Evolutionary conservation across 2,113 vertebrate species (phyloP), one percentile per base, ranked within the genome.

Genomic region (Prunella himalayana): DNA sequence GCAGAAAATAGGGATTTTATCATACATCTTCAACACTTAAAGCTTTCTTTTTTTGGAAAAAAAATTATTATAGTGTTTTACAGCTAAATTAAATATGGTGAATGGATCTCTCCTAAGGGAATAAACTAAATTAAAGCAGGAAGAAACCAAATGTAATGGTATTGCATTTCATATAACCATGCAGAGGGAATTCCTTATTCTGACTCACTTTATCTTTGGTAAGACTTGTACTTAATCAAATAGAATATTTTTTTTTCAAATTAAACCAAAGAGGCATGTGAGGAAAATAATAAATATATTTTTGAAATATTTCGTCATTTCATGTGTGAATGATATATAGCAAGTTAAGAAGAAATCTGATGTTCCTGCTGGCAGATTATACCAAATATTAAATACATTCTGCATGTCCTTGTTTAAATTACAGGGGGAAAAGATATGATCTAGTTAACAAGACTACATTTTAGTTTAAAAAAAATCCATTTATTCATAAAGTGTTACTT

Each of bases 41-140:
- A 83, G 37, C 16, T 94, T 97, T 96, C 18, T 27, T 90, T 95
- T 96, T 86, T 53, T 33, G 30, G 25, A 41, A 95, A 96, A 96
- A 93, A 94, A 94, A 86, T 94, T 97, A 90, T 85, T 94, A 75
- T 22, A 85, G 9, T 80, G 35, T 94, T 73, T 92, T 97, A 86
- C 24, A 96, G 50, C 69, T 93, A 89, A 95, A 97, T 97, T 97
- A 97, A 96, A 92, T 95, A 93, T 61, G 47, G 91, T 90, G 78
- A 95, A 93, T 92, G 50, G 25, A 83, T 97, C 12, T 94, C 84
- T 95, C 88, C 91, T 95, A 81, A 94, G 71, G 47, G 92, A 54
- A 97, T 86, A 94, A 90, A 97, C 19, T 86, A 93, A 96, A 98
- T 96, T 97, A 96, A 97, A 96, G 77, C 47, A 86, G 33, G 65